Conservation (phyloP, 2,888 invertebrate genomes). For the Pocota personata region DNA sequence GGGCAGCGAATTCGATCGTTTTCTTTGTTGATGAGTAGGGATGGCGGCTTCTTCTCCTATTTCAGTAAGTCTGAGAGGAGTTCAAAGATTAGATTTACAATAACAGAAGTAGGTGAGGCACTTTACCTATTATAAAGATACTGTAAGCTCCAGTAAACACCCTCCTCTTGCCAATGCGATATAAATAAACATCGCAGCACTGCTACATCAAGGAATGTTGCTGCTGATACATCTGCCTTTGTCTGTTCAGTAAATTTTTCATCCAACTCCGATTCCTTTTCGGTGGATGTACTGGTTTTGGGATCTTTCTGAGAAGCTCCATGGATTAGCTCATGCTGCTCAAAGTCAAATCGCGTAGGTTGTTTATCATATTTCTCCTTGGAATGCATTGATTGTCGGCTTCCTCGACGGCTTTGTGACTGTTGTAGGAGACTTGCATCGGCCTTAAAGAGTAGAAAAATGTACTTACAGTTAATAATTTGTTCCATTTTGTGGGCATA, state of each 20-base stretch:
- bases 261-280: constrained; percentile 90
- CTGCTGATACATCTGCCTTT: constrained; percentile 88
- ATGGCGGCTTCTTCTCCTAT: constrained; percentile 91
- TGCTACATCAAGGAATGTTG: constrained; percentile 98
- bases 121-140: constrained; percentile 96
- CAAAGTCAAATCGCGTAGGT: constrained; percentile 82
- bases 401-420: constrained; percentile 81
- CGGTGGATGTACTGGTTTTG: constrained; percentile 86
- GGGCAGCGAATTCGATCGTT: constrained; percentile 95
- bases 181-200: constrained; percentile 97
- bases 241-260: constrained; percentile 82
- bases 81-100: background rate
- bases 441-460: constrained; percentile 83
- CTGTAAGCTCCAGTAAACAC: constrained; percentile 98
- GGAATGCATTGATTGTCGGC: constrained; percentile 81
- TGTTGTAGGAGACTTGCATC: constrained; percentile 91
- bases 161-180: constrained; percentile 99
- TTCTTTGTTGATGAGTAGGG: constrained; percentile 90
- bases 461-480: background rate
- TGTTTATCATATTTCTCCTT: constrained; percentile 80
- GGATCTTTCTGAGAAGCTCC: constrained; percentile 80
- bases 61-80: constrained; percentile 90
- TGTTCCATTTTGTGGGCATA: constrained; percentile 78
- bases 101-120: constrained; percentile 77
- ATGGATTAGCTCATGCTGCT: constrained; percentile 81